Percentiles rank a stretch among this genome's conserved stretches.
phyloP scores from a whole-genome alignment of 2,113 vertebrate genomes.

The Xiphophorus maculatus region DNA sequence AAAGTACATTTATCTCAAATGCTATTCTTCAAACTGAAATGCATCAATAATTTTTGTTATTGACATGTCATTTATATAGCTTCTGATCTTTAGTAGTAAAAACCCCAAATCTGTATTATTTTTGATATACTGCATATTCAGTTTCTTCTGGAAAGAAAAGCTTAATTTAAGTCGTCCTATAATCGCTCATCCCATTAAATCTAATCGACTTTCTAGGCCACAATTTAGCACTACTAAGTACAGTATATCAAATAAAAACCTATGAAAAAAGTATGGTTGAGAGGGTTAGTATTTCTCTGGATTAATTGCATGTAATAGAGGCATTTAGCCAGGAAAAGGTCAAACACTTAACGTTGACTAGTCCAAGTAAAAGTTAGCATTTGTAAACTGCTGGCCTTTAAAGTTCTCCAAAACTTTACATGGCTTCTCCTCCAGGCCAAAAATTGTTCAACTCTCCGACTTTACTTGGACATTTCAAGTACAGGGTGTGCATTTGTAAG shows the following conservation, averaged over 20 bases:
- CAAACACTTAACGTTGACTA: not conserved
- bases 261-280: not conserved
- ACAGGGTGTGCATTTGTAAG: constrained; percentile 33
- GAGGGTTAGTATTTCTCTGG: not conserved
- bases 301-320: not conserved
- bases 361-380: not conserved
- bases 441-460: not conserved
- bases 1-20: too few species aligned
- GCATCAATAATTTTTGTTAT: not conserved
- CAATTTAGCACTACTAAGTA: not conserved
- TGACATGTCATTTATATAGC: not conserved
- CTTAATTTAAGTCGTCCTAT: too few species aligned
- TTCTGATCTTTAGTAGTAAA: not conserved
- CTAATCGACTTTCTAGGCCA: not conserved
- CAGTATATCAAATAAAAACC: not conserved
- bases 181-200: too few species aligned
- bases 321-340: not conserved
- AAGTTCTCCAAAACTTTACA: not conserved
- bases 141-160: not conserved
- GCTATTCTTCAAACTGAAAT: too few species aligned
- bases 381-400: not conserved
- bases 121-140: too few species aligned
- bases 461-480: not conserved
- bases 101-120: not conserved
- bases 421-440: not conserved